Base-by-base conservation (phyloP, 2,797 vertebrate genomes). In the Coregonus suidteri region DNA sequence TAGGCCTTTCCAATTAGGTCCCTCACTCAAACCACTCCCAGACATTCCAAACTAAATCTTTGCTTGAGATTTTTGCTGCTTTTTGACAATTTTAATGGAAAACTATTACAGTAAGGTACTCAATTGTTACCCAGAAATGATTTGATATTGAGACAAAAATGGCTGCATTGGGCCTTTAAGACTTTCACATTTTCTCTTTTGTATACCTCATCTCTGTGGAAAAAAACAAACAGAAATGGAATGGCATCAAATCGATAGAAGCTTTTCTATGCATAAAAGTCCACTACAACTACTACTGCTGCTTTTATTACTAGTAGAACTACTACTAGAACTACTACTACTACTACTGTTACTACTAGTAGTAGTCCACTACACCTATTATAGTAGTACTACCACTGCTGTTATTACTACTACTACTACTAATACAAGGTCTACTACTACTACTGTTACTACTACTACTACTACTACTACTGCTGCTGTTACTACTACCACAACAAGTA, bases 231-330 rank as follows among this genome's bases (percentile, higher is more conserved):
- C 80, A 72, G 72, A 84, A 84, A 41, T 41, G 59, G 75, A 47
- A 72, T 37, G 75, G 80, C 79, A 83, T 77, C 77, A 82, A 84
- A 85, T 84, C 76, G 84, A 25, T 86, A 79, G 67, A 69, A 84
- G 79, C 82, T 87, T 70, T 75, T 25, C 80, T 82, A 79, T 30
- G 76, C 85, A 81, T 84, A 87, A 87, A 80, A 34, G 30, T 81
- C 76, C 20, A 25, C n/a, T 62, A 62, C n/a, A n/a, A 62, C 59
- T 7, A 62, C 59, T 6, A 59, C 54, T 20, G 11, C 6, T 56
- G 7, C 59, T 13, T 20, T 9, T 62, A 25, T 3, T 6, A 25
- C n/a, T 62, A n/a, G 4, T 3, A 25, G 2, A 20, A 62, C 30
- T 34, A 67, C 25, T 35, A 67, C 30, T 18, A 66, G 3, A 11